These are phyloP conservation scores for Charina bottae DNA, from an alignment of 2,113 vertebrate genomes.

Conservation along the genomic window DNA sequence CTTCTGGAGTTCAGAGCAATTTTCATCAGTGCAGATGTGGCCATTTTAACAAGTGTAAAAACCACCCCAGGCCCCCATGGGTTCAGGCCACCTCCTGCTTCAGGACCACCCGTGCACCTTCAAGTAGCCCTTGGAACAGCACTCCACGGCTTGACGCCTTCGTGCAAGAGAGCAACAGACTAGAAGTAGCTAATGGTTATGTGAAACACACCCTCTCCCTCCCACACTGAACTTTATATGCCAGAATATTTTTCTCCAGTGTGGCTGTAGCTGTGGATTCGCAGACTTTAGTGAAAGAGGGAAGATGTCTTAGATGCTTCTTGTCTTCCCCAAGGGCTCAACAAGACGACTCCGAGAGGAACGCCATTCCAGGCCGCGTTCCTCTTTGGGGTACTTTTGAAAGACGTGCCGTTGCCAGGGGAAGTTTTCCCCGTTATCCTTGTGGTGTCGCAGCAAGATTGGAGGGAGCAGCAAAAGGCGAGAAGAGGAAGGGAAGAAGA, in stretches of 20 bases:
- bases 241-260: conserved; percentile 6
- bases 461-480: conserved; percentile 19
- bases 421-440: background rate
- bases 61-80: background rate
- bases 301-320: background rate
- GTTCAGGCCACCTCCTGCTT: fast-evolving
- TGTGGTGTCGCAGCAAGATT: background rate
- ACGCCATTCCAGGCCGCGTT: background rate
- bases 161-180: background rate
- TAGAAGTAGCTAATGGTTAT: background rate
- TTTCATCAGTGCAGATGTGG: background rate
- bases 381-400: background rate
- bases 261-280: background rate
- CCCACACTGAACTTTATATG: fast-evolving
- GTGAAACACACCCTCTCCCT: background rate
- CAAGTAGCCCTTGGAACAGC: background rate
- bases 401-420: background rate
- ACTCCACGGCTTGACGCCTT: background rate
- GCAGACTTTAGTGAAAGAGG: background rate
- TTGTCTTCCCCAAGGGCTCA: conserved; percentile 9
- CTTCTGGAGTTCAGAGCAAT: background rate
- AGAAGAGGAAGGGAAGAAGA: conserved; percentile 23
- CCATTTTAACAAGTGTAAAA: background rate
- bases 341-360: background rate
- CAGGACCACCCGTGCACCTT: background rate